Conservation (phyloP, 1,140 invertebrate species). For the Solenopsis fugax region DNA sequence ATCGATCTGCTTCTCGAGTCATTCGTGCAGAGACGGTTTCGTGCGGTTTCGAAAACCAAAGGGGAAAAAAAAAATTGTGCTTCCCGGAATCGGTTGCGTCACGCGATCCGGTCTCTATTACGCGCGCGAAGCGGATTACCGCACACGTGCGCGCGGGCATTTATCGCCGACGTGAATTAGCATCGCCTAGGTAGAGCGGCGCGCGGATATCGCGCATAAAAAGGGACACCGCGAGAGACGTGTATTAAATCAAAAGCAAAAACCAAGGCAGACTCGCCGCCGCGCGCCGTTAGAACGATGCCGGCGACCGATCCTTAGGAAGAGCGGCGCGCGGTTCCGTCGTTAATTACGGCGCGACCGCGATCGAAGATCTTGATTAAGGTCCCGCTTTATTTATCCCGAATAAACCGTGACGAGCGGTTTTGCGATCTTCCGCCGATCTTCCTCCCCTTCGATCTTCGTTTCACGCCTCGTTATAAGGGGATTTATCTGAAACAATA, state of each 20-base stretch:
- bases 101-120: slow-evolving; percentile 60
- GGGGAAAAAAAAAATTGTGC: not conserved
- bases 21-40: not conserved
- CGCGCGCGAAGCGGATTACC: slow-evolving; percentile 72
- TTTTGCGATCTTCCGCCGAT: not conserved
- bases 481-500: slow-evolving; percentile 28
- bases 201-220: slow-evolving; percentile 18
- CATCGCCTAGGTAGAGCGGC: slow-evolving; percentile 46
- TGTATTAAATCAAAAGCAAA: slow-evolving; percentile 31
- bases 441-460: not conserved
- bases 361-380: slow-evolving; percentile 21
- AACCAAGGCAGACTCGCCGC: not conserved
- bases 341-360: slow-evolving; percentile 37
- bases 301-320: not conserved
- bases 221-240: slow-evolving; percentile 1
- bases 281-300: not conserved
- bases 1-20: not conserved
- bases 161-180: slow-evolving; percentile 67
- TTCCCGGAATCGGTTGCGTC: slow-evolving; percentile 70
- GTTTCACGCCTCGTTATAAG: slow-evolving; percentile 33
- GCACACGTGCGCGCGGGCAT: slow-evolving; percentile 60
- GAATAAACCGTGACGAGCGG: slow-evolving; percentile 28
- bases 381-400: slow-evolving; percentile 2
- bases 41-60: not conserved
- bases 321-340: not conserved